Evolutionary conservation across 2,888 invertebrate species (phyloP), one percentile per base, ranked within the genome.

Genomic region (Clunio marinus): DNA sequence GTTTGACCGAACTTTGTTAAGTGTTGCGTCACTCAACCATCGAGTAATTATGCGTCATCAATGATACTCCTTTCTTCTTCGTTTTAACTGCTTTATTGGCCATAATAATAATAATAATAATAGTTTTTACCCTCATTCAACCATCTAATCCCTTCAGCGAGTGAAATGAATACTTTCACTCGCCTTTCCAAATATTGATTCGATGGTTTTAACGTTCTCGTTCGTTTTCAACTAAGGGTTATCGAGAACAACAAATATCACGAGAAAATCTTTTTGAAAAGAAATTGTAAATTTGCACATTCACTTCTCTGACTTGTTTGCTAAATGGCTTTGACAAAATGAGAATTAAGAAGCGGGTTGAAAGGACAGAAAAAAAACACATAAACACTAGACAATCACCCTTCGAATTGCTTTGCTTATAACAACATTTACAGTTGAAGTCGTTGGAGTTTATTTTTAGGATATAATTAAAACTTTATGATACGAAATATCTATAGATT

Each of bases 311-410:
- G 51, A 51, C 51, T 51, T 51, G 51, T 51, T 51, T 51, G n/a
- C 51, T 17, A 22, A 51, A 51, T 51, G 51, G 51, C 51, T 51
- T 51, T 51, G 13, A 51, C n/a, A n/a, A 51, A 51, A 51, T 51
- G 51, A n/a, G 41, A 41, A n/a, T 41, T 41, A n/a, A 41, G 15
- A n/a, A 41, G 41, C 41, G 2, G 41, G 41, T 41, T 41, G 10
- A 41, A n/a, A 15, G 41, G 41, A 2, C 5, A 32, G n/a, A n/a
- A n/a, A n/a, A n/a, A n/a, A n/a, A n/a, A n/a, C n/a, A n/a, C n/a
- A n/a, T n/a, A n/a, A n/a, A n/a, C n/a, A n/a, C n/a, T n/a, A n/a
- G n/a, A n/a, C n/a, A n/a, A n/a, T n/a, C n/a, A n/a, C n/a, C n/a
- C n/a, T n/a, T n/a, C n/a, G n/a, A n/a, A n/a, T n/a, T n/a, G n/a